A percentile compares a stretch with the other conserved stretches of the same genome.
phyloP scores from a whole-genome alignment of 2,113 vertebrate genomes.

The Labeo rohita region DNA sequence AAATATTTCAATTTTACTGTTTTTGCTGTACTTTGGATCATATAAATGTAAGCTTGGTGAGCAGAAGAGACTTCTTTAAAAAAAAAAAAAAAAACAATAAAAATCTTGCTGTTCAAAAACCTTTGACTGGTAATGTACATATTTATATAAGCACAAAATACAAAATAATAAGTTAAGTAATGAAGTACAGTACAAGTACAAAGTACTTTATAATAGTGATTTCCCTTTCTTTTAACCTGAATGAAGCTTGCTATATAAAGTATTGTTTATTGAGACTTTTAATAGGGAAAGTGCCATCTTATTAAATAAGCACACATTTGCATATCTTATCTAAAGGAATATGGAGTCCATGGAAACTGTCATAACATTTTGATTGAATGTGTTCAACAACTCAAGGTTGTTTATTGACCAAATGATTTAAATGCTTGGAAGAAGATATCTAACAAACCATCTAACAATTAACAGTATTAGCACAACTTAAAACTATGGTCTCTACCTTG shows the following conservation, averaged over 20 bases:
- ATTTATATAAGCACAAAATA: too few relatives aligned
- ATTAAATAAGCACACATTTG: background rate
- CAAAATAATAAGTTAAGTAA: too few relatives aligned
- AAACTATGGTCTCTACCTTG: background rate
- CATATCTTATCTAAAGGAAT: background rate
- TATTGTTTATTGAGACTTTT: background rate
- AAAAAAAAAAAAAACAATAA: too few relatives aligned
- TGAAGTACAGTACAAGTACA: too few relatives aligned
- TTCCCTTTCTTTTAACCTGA: too few relatives aligned
- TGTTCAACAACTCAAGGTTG: background rate
- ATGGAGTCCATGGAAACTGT: background rate
- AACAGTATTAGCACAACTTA: background rate
- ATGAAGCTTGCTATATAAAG: background rate
- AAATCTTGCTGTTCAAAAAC: too few relatives aligned
- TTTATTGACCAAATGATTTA: background rate
- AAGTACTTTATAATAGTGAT: too few relatives aligned
- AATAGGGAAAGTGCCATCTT: background rate
- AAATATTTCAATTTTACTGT: too few relatives aligned
- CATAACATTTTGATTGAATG: background rate
- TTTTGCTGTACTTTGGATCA: too few relatives aligned
- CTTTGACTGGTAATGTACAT: too few relatives aligned
- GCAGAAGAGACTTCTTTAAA: too few relatives aligned
- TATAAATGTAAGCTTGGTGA: too few relatives aligned
- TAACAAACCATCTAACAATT: background rate
- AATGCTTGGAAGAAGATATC: background rate